Evolutionary conservation across 2,113 vertebrate species (phyloP).

Genomic region (Lamprotornis superbus): DNA sequence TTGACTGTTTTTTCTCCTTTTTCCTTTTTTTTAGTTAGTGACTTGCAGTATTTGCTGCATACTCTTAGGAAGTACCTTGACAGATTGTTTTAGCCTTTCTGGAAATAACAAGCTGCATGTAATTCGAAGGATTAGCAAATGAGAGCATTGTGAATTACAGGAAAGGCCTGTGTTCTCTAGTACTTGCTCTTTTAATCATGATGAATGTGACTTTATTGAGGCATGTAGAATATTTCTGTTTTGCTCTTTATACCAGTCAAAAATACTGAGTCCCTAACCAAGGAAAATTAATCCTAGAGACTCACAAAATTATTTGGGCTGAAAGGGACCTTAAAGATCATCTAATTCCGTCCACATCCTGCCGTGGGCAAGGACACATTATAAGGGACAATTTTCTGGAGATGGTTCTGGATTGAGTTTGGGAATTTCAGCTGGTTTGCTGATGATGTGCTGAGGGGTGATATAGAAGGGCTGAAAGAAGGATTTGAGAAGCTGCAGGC

Average conservation of each 20-base stretch:
- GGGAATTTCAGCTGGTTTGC: background rate
- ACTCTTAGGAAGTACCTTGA: background rate
- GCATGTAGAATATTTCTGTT: background rate
- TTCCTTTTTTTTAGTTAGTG: background rate
- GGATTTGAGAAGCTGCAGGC: background rate
- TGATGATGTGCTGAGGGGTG: background rate
- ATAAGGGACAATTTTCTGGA: background rate
- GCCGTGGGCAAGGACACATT: background rate
- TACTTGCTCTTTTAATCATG: background rate
- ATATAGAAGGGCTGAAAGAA: background rate
- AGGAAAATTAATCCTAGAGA: accelerated
- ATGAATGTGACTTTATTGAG: background rate
- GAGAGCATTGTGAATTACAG: background rate
- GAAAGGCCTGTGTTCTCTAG: background rate
- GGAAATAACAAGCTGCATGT: background rate
- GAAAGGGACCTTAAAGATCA: background rate
- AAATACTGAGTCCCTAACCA: background rate
- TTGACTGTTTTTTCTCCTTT: background rate
- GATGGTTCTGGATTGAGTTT: background rate
- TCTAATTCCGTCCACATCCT: background rate
- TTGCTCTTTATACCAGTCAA: background rate
- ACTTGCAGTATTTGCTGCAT: background rate
- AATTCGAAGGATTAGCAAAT: background rate
- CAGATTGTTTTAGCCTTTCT: background rate
- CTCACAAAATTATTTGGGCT: background rate